A percentile compares a stretch with the other conserved stretches of the same genome.
phyloP scores from a whole-genome alignment of 2,797 vertebrate genomes.

The Esox lucius region DNA sequence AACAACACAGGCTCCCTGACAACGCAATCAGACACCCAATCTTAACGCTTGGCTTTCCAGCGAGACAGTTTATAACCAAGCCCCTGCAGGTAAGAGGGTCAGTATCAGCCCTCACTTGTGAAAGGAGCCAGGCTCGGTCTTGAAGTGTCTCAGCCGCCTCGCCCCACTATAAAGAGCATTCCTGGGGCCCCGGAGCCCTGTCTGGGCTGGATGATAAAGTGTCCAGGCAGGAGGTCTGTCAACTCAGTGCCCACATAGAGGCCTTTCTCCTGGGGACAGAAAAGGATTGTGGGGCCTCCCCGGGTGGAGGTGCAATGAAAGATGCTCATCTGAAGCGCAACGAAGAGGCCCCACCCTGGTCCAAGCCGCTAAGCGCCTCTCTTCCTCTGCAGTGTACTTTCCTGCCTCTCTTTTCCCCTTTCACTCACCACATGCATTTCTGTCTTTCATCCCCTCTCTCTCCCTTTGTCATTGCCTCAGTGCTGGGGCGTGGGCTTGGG shows the following conservation, averaged over 20 bases:
- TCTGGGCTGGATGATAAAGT: conserved; percentile 49
- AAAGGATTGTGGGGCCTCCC: conserved; percentile 20
- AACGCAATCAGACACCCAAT: conserved; percentile 15
- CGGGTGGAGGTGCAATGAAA: conserved; percentile 38
- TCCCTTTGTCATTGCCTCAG: neutral
- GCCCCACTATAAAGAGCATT: conserved; percentile 18
- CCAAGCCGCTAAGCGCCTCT: neutral
- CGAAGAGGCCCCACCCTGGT: conserved; percentile 1
- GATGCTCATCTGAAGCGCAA: conserved; percentile 24
- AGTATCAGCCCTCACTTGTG: conserved; percentile 3
- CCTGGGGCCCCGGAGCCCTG: conserved; percentile 19
- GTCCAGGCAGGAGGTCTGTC: conserved; percentile 45
- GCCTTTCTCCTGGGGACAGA: conserved; percentile 35
- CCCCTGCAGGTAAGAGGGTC: conserved; percentile 18
- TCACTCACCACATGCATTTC: neutral
- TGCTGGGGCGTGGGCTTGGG: neutral
- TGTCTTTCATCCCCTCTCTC: neutral
- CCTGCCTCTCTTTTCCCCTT: neutral
- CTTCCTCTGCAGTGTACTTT: conserved; percentile 2
- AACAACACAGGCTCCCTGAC: conserved; percentile 7
- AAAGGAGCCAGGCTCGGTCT: neutral
- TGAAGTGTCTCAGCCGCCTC: neutral
- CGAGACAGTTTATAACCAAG: neutral
- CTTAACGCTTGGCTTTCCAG: conserved; percentile 2
- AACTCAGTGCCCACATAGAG: conserved; percentile 39